phyloP scores from a whole-genome alignment of 2,888 invertebrate species.

The Sabatieria punctata region DNA sequence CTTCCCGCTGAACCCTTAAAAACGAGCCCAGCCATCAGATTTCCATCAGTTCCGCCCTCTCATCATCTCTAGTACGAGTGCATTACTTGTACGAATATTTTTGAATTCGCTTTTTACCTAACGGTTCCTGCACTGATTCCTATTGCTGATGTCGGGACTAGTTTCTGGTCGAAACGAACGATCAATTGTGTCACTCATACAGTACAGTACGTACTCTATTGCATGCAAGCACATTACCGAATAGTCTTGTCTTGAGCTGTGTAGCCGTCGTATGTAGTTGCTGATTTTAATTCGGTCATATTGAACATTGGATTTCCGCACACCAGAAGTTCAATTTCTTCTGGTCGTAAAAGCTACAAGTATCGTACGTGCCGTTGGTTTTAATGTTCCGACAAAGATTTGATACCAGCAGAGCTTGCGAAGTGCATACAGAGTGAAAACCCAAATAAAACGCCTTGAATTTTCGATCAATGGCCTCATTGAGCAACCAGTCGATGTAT shows the following conservation, averaged over 20 bases:
- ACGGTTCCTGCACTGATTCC: too few species aligned
- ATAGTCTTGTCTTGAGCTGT: conserved; percentile 40
- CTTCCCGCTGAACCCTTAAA: too few species aligned
- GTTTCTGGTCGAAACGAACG: too few species aligned
- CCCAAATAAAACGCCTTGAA: conserved; percentile 47
- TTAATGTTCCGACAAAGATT: conserved; percentile 2
- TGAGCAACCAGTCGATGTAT: conserved; percentile 44
- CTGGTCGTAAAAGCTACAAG: conserved; percentile 43
- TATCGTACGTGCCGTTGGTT: neutral
- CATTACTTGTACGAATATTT: too few species aligned
- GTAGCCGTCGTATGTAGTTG: conserved; percentile 45
- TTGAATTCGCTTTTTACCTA: too few species aligned
- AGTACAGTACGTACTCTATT: too few species aligned
- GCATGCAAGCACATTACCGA: too few species aligned
- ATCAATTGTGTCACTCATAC: too few species aligned
- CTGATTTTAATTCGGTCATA: conserved; percentile 42
- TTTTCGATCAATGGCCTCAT: conserved; percentile 43
- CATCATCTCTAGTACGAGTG: too few species aligned
- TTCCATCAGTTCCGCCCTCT: too few species aligned
- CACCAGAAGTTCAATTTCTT: conserved; percentile 46
- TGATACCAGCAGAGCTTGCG: conserved; percentile 45
- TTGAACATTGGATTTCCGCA: conserved; percentile 45
- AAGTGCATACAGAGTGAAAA: conserved; percentile 47
- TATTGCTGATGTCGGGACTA: too few species aligned
- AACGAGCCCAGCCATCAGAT: too few species aligned